phyloP scores from a whole-genome alignment of 2,888 invertebrate genomes.

The Pantelozetes paolii region DNA sequence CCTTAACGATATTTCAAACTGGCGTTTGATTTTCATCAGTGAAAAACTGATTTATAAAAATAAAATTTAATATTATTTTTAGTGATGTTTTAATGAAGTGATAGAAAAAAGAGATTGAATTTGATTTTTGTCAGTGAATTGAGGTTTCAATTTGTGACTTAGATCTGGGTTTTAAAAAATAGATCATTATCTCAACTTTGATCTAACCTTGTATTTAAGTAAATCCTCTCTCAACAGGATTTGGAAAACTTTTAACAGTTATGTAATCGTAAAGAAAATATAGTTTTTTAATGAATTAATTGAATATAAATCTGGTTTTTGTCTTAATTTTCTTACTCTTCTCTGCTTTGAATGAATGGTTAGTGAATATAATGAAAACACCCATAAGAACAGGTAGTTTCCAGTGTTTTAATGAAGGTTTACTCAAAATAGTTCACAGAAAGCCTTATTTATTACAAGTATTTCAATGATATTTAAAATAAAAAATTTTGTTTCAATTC shows the following conservation, averaged over 20 bases:
- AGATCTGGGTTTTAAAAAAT: not conserved
- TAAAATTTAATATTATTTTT: not conserved
- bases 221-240: slow-evolving; percentile 29
- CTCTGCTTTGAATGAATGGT: not conserved
- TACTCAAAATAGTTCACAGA: not conserved
- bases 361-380: not conserved
- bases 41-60: not conserved
- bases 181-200: not conserved
- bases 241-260: slow-evolving; percentile 12
- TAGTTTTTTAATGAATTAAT: not conserved
- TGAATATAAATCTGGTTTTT: slow-evolving; percentile 17
- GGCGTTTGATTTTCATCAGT: too few relatives aligned
- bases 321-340: not conserved
- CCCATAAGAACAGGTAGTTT: slow-evolving; percentile 9
- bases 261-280: slow-evolving; percentile 3
- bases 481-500: too few relatives aligned
- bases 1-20: not conserved
- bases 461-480: not conserved
- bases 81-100: not conserved
- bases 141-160: not conserved
- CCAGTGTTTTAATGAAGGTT: not conserved
- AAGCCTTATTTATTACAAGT: not conserved
- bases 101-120: not conserved
- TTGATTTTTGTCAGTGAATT: not conserved
- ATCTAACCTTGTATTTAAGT: slow-evolving; percentile 23